phyloP scores from a whole-genome alignment of 2,888 invertebrate genomes.

The Microctonus aethiopoides region DNA sequence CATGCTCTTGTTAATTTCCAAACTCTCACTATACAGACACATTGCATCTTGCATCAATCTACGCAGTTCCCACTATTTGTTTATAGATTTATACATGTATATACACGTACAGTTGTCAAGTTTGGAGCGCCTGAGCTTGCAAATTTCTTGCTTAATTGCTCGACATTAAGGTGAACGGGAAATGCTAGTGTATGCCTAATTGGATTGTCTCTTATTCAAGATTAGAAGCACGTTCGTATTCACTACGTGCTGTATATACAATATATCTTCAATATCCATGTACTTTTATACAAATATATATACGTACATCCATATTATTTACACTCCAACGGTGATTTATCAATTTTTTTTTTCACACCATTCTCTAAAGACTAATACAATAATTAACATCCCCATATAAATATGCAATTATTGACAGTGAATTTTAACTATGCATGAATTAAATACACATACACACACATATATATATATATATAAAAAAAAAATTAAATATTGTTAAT shows the following conservation, averaged over 20 bases:
- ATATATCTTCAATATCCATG: conserved; percentile 7
- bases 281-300: neutral
- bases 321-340: conserved; percentile 20
- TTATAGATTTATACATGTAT: neutral
- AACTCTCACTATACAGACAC: no score
- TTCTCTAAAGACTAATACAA: conserved; percentile 25
- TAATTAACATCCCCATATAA: conserved; percentile 12
- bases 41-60: no score
- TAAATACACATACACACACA: neutral
- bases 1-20: no score
- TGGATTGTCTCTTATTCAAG: conserved; percentile 45
- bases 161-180: conserved; percentile 46
- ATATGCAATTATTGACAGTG: neutral
- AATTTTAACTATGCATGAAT: neutral
- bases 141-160: conserved; percentile 45
- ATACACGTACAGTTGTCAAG: neutral
- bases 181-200: conserved; percentile 42
- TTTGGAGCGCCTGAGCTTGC: conserved; percentile 34
- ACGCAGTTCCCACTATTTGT: neutral
- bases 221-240: conserved; percentile 42
- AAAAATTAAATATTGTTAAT: no score
- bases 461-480: neutral
- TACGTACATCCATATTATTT: neutral
- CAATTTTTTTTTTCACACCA: conserved; percentile 23
- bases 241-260: conserved; percentile 19